Evolutionary conservation across 2,888 invertebrate species (phyloP).

Genomic region (Pheosia tremula): DNA sequence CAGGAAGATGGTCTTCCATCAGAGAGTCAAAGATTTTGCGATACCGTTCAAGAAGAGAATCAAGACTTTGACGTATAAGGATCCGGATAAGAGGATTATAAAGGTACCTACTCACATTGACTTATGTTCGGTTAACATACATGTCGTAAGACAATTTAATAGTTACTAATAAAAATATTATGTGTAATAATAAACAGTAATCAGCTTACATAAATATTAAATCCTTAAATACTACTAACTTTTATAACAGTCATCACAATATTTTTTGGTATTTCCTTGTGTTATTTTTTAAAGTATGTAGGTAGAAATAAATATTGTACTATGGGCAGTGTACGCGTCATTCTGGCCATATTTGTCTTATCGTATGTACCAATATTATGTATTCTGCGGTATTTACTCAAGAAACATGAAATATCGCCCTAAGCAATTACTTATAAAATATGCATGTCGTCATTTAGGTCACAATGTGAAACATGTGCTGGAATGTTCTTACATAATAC

Average conservation of each 20-base stretch:
- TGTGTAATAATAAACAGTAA: no score
- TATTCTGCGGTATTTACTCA: not conserved
- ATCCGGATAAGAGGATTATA: constrained; percentile 72
- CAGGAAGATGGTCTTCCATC: constrained; percentile 79
- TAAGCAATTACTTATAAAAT: not conserved
- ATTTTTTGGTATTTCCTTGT: no score
- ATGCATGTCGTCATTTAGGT: not conserved
- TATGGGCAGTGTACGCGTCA: constrained; percentile 13
- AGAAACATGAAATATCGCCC: not conserved
- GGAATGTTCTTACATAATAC: constrained; percentile 28
- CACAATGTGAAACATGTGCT: constrained; percentile 13
- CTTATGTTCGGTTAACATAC: no score
- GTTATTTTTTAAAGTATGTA: constrained; percentile 6
- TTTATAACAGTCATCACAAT: no score
- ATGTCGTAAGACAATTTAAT: no score
- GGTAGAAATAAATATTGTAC: constrained; percentile 14
- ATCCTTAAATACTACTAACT: no score
- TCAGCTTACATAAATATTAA: no score
- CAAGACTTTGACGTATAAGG: constrained; percentile 64
- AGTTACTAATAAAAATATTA: no score
- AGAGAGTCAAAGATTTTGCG: constrained; percentile 76
- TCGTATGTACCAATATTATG: not conserved
- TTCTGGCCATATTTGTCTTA: not conserved
- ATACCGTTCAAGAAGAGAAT: constrained; percentile 79
- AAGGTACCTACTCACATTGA: constrained; percentile 51